Evolutionary conservation across 2,797 vertebrate genomes (phyloP), one percentile per base, ranked within the genome.

Genomic region (Tenualosa ilisha): DNA sequence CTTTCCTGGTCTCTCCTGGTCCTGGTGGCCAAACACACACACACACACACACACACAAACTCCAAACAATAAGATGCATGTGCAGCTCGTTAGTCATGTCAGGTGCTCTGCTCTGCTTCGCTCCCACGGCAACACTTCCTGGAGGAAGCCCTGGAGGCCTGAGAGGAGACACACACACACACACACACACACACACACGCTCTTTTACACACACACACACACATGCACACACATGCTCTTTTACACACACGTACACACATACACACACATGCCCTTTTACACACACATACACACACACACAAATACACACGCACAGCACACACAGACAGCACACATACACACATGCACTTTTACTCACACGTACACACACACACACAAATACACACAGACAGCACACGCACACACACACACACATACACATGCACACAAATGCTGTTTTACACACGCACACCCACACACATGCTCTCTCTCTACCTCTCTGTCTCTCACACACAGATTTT

Each of bases 71-170:
- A 46, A 17, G 84, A 31, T 31, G 81, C 81, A 83, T 75, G 89
- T 79, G 75, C 50, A 46, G 43, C 40, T 86, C 65, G 86, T 89
- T 91, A 89, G 88, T 90, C 85, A 84, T 85, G 85, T 88, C 81
- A 81, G 86, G 89, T 90, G 90, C 91, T 82, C 86, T 81, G 89
- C 89, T 90, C 90, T 75, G 91, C 90, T 91, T 89, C 82, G 89
- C 87, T 86, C 89, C 86, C 4, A 56, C 88, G 89, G 86, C 90
- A 90, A 88, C 82, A 84, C 91, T 91, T 92, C 91, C 92, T 90
- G 90, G 85, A 83, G 51, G 83, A 88, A 90, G 84, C 46, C 88
- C 90, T 92, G 90, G 83, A 85, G 86, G 90, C 89, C 91, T 0
- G 87, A 49, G 85, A 88, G 90, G 89, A 90, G 86, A 87, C 91